Evolutionary conservation across 2,888 invertebrate genomes (phyloP).

Genomic region (Meghimatium bilineatum): DNA sequence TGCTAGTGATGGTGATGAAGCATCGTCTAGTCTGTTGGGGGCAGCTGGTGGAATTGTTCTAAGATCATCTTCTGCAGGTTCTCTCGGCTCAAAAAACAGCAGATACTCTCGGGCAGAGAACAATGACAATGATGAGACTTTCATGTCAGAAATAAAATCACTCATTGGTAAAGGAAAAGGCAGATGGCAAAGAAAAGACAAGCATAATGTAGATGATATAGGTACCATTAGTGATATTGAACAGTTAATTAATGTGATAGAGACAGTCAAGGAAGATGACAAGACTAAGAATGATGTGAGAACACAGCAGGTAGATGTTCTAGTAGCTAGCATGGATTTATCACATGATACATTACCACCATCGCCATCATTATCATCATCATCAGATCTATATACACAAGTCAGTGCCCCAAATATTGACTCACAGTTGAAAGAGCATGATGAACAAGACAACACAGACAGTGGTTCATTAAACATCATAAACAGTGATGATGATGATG

Average conservation of each 20-base stretch:
- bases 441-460: constrained; percentile 6
- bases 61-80: not conserved
- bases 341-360: not conserved
- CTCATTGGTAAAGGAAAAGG: constrained; percentile 25
- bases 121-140: constrained; percentile 12
- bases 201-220: constrained; percentile 1
- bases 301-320: not conserved
- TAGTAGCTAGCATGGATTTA: not conserved
- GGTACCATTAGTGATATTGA: not conserved
- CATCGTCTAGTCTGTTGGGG: constrained; percentile 18
- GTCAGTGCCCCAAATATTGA: not conserved
- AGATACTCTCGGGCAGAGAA: constrained; percentile 32
- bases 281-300: not conserved
- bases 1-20: constrained; percentile 2
- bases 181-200: not conserved
- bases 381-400: not conserved
- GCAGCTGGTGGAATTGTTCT: not conserved
- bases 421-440: no score
- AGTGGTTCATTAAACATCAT: not conserved
- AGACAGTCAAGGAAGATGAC: not conserved
- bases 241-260: not conserved
- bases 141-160: constrained; percentile 32
- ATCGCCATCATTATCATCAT: not conserved
- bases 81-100: not conserved
- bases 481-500: not conserved